These are phyloP conservation scores for Tamandua tetradactyla DNA, from an alignment of 2,797 vertebrate genomes.

Conservation along the genomic window DNA sequence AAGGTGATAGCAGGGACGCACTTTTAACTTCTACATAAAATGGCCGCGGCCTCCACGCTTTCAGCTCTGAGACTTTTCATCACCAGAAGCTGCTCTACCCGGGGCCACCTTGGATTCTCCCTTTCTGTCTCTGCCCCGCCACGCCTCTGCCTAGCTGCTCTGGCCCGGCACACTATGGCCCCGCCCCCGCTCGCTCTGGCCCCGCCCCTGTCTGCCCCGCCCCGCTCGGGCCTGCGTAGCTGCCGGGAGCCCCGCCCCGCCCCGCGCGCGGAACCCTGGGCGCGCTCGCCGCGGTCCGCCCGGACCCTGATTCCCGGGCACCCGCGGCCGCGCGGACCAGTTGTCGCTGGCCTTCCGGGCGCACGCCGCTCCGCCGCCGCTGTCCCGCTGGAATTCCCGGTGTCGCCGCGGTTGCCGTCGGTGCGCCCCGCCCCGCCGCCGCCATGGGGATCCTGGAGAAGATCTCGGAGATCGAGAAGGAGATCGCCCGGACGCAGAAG, in stretches of 20 bases:
- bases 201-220: too few species aligned
- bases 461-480: constrained; percentile 96
- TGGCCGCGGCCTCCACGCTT: not conserved
- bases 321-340: constrained; percentile 22
- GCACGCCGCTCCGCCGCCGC: not conserved
- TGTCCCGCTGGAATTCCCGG: not conserved
- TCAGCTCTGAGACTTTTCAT: not conserved
- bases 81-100: not conserved
- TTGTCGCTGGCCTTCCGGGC: constrained; percentile 62
- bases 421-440: constrained; percentile 10
- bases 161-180: accelerated
- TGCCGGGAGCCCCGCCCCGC: accelerated
- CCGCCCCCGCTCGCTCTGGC: too few species aligned
- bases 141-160: accelerated
- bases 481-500: constrained; percentile 98
- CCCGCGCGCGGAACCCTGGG: not conserved
- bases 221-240: not conserved
- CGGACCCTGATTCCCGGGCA: constrained; percentile 63
- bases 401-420: accelerated
- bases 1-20: not conserved
- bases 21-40: not conserved
- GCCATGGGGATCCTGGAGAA: constrained; percentile 97
- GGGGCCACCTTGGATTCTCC: too few species aligned
- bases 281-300: not conserved
- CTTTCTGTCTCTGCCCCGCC: too few species aligned